Percentiles rank a stretch among this genome's conserved stretches.
Conservation (phyloP, 2,113 vertebrate genomes). For the Myiagra hebetior region DNA sequence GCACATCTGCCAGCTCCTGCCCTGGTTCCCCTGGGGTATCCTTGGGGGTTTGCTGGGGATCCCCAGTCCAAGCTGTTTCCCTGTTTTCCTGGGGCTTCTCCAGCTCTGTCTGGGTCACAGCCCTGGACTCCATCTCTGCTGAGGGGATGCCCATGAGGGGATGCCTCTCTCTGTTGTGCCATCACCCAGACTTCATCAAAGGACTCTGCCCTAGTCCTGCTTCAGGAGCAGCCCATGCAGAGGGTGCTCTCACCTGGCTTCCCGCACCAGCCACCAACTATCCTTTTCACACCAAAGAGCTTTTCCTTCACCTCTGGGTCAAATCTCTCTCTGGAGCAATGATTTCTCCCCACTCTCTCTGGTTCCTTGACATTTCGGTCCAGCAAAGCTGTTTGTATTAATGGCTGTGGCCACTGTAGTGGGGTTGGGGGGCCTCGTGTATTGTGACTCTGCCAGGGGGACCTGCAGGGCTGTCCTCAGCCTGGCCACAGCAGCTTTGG, state of each 20-base stretch:
- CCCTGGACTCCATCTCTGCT: background rate
- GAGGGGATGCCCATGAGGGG: background rate
- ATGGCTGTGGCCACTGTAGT: accelerated
- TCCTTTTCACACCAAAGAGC: background rate
- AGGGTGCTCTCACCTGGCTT: background rate
- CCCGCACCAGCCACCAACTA: accelerated
- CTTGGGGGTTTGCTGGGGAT: background rate
- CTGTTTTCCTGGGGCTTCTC: background rate
- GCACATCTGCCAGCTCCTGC: background rate
- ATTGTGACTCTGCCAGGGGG: accelerated
- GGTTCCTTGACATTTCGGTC: accelerated
- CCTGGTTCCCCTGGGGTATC: background rate
- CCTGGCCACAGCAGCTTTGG: background rate
- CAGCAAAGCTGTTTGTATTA: background rate
- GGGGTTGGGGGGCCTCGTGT: accelerated
- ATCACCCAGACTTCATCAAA: accelerated
- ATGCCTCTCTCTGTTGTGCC: background rate
- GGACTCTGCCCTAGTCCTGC: background rate
- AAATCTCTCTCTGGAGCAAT: background rate
- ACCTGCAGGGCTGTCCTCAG: background rate
- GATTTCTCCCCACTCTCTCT: accelerated
- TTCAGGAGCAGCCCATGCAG: background rate
- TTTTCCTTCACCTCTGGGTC: background rate
- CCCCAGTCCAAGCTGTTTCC: background rate
- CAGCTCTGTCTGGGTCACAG: background rate